A percentile compares a stretch with the other conserved stretches of the same genome.
phyloP scores from a whole-genome alignment of 2,888 invertebrate species.

The Nephrotoma appendiculata region DNA sequence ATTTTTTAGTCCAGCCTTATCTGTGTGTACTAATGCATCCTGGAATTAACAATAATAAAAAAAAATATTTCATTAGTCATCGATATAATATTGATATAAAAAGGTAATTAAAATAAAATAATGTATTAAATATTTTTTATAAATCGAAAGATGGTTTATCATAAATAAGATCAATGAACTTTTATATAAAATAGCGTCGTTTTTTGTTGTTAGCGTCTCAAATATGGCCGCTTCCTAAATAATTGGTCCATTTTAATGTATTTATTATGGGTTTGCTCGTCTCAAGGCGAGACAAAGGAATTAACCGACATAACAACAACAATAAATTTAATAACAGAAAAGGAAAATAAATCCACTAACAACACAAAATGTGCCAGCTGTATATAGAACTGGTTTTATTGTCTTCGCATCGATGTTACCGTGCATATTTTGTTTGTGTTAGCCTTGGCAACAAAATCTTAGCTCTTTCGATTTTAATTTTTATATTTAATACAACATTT shows the following conservation, averaged over 20 bases:
- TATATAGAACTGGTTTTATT: not conserved
- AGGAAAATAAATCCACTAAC: not conserved
- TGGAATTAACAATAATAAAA: conserved; percentile 37
- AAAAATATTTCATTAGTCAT: not conserved
- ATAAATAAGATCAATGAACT: not conserved
- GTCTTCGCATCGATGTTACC: not conserved
- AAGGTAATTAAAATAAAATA: not conserved
- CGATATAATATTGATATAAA: not conserved
- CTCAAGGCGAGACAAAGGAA: not conserved
- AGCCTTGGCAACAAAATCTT: not conserved
- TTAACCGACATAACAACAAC: not conserved
- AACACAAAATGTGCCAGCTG: not conserved
- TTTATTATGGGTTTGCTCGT: not conserved
- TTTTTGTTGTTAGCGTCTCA: not conserved
- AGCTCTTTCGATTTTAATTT: not conserved
- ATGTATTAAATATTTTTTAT: not conserved
- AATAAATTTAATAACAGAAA: not conserved
- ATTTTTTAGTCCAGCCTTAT: conserved; percentile 63
- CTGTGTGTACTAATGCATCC: conserved; percentile 64
- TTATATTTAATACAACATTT: not conserved
- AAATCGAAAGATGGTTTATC: not conserved
- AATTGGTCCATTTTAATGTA: not conserved
- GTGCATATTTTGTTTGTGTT: not conserved
- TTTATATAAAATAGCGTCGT: not conserved
- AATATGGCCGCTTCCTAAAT: not conserved